Evolutionary conservation across 2,113 vertebrate species (phyloP).

Genomic region (Polypterus senegalus): DNA sequence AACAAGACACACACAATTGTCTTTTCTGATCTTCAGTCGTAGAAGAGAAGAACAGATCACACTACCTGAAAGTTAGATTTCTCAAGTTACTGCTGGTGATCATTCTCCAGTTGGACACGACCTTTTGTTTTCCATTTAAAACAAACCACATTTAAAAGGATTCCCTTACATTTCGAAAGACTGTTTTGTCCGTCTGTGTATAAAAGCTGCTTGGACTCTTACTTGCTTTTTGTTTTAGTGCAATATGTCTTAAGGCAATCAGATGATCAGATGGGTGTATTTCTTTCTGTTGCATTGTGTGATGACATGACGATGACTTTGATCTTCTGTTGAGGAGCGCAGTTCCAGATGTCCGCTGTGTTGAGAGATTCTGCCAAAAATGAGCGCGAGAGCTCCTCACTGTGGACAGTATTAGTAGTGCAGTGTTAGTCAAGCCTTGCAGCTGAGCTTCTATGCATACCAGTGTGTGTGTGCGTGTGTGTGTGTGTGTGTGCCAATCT

Average conservation of each 20-base stretch:
- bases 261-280: conserved; percentile 13
- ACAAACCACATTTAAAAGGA: conserved; percentile 32
- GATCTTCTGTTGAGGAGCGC: not conserved
- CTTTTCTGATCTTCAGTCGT: conserved; percentile 71
- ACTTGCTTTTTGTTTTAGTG: conserved; percentile 42
- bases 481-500: too few relatives aligned
- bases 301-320: not conserved
- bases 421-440: not conserved
- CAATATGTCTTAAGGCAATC: conserved; percentile 42
- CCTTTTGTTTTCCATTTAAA: conserved; percentile 34
- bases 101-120: conserved; percentile 25
- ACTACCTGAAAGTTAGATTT: conserved; percentile 31
- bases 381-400: not conserved
- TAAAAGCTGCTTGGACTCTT: conserved; percentile 42
- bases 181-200: conserved; percentile 43
- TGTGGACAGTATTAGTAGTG: not conserved
- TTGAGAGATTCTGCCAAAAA: too few relatives aligned
- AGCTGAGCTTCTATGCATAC: not conserved
- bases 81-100: conserved; percentile 25
- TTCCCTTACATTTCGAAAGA: conserved; percentile 38
- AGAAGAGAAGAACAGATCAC: conserved; percentile 28
- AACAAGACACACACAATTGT: conserved; percentile 80
- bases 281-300: conserved; percentile 6
- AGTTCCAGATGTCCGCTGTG: too few relatives aligned
- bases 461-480: too few relatives aligned